Percentiles rank a stretch among this genome's conserved stretches.
These are phyloP conservation scores for Anas platyrhynchos DNA, from an alignment of 2,113 vertebrate genomes.

Conservation along the genomic window DNA sequence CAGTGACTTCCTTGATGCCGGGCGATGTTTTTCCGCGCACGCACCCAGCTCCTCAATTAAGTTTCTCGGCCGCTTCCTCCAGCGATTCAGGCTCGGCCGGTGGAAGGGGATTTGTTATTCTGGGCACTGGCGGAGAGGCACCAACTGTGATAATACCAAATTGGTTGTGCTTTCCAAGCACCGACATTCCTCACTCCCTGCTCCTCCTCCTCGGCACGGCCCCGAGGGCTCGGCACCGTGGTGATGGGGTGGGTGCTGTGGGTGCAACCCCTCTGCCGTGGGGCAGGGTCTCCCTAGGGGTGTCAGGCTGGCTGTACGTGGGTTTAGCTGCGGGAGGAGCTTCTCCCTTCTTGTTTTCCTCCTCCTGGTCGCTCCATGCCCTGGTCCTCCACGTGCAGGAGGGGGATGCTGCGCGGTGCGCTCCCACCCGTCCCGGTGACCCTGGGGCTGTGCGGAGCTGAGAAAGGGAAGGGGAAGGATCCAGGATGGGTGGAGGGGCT, in stretches of 20 bases:
- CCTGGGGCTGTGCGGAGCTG: background rate
- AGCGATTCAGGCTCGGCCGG: slow-evolving; percentile 44
- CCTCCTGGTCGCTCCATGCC: background rate
- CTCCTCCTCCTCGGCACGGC: background rate
- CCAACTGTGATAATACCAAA: slow-evolving; percentile 65
- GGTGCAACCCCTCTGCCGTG: background rate
- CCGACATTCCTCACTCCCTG: slow-evolving; percentile 32
- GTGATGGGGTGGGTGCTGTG: background rate
- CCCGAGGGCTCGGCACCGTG: background rate
- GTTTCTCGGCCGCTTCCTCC: slow-evolving; percentile 68
- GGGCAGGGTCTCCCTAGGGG: background rate
- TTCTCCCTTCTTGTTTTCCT: background rate
- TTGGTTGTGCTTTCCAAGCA: slow-evolving; percentile 55
- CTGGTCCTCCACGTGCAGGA: background rate
- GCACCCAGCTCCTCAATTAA: slow-evolving; percentile 67
- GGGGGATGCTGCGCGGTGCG: background rate
- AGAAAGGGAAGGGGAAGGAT: background rate
- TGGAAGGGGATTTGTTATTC: slow-evolving; percentile 65
- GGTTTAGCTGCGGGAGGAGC: too few species aligned
- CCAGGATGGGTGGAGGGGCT: slow-evolving; percentile 4
- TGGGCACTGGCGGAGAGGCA: slow-evolving; percentile 52
- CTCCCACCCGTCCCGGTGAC: background rate
- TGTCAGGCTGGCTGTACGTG: background rate
- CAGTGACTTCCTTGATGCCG: slow-evolving; percentile 64
- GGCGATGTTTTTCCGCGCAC: slow-evolving; percentile 56